Percentiles rank a stretch among this genome's conserved stretches.
Conservation (phyloP, 2,113 vertebrate genomes). For the Tragulus kanchil region DNA sequence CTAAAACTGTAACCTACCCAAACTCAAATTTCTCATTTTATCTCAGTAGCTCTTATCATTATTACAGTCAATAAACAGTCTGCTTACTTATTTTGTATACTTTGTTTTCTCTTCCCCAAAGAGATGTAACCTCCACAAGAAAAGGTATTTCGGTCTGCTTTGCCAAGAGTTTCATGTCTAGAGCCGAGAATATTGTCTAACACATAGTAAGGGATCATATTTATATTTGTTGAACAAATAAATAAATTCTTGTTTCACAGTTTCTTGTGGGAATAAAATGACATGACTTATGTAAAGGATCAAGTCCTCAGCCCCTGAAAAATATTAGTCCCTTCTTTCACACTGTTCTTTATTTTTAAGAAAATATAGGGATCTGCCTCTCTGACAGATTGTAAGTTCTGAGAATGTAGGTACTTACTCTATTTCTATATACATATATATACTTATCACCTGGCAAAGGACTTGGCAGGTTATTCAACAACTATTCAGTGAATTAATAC, state of each 20-base stretch:
- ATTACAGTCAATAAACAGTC: background rate
- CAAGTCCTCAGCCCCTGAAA: background rate
- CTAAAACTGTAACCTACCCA: background rate
- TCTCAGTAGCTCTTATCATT: background rate
- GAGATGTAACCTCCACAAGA: background rate
- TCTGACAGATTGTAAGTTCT: background rate
- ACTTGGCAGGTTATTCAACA: background rate
- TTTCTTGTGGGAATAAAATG: background rate
- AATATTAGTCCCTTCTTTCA: background rate
- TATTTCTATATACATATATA: background rate
- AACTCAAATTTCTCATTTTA: background rate
- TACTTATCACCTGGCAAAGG: background rate
- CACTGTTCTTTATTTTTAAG: background rate
- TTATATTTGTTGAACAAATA: slow-evolving; percentile 26
- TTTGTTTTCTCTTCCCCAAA: background rate
- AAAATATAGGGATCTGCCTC: background rate
- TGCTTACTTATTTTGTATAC: background rate
- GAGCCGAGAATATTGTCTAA: background rate
- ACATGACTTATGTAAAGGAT: background rate
- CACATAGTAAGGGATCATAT: background rate
- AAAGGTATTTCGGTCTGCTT: background rate
- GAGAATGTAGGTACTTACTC: background rate
- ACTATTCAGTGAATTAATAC: slow-evolving; percentile 5
- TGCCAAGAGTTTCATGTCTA: background rate
- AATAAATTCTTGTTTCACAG: background rate